A percentile compares a stretch with the other conserved stretches of the same genome.
Conservation (phyloP, 2,888 invertebrate species). For the Nymphalis polychloros region DNA sequence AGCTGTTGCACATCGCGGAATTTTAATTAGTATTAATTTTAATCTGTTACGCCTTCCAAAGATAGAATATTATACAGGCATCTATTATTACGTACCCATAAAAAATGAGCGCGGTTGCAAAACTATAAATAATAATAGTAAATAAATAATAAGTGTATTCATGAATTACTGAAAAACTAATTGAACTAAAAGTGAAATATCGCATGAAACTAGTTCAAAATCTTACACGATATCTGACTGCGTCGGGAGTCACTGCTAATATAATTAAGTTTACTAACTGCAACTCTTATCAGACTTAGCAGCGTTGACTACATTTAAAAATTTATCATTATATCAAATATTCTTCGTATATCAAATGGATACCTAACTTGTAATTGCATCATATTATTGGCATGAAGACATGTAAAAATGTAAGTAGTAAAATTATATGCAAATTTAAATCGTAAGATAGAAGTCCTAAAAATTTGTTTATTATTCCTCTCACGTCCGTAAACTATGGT, state of each 20-base stretch:
- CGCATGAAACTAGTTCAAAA: background rate
- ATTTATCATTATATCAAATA: no score
- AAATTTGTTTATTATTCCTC: constrained; percentile 64
- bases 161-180: no score
- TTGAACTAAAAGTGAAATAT: no score
- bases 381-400: constrained; percentile 1
- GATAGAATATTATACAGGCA: no score
- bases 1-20: no score
- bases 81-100: no score
- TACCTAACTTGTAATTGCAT: background rate
- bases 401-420: constrained; percentile 14
- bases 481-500: constrained; percentile 60
- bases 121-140: no score
- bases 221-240: background rate
- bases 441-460: constrained; percentile 57
- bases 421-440: constrained; percentile 29
- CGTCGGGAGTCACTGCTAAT: background rate
- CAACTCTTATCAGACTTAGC: background rate
- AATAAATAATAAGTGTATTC: no score
- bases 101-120: no score
- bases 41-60: no score
- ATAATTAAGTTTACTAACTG: background rate
- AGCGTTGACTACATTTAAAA: background rate
- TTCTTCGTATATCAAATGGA: no score
- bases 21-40: no score